Conservation (phyloP, 2,888 invertebrate genomes). For the Scaptomyza cyrtandrae region DNA sequence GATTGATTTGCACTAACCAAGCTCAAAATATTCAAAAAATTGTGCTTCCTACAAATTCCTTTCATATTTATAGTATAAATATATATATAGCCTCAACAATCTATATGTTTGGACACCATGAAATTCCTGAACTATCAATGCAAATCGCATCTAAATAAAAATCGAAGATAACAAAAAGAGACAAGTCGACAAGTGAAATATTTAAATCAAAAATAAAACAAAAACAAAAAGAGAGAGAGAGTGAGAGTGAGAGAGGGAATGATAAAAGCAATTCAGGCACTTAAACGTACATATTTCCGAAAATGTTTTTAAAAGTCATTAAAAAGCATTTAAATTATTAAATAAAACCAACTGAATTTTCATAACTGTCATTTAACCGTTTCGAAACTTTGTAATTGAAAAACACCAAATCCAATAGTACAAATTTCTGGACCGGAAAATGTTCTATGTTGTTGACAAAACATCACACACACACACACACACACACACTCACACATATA, state of each 20-base stretch:
- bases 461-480: neutral
- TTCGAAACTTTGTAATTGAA: neutral
- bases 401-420: neutral
- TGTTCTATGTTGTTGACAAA: neutral
- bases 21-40: neutral
- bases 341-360: neutral
- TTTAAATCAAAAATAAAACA: no score
- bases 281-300: no score
- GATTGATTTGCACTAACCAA: slow-evolving; percentile 14
- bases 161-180: neutral
- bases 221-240: neutral
- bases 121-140: slow-evolving; percentile 3
- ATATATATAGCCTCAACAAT: neutral
- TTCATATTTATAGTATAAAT: neutral
- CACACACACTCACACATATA: neutral
- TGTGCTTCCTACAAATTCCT: neutral
- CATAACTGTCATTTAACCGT: neutral
- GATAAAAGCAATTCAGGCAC: no score
- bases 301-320: no score
- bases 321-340: no score
- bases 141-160: neutral
- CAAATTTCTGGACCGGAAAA: neutral
- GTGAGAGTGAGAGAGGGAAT: neutral
- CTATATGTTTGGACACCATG: neutral
- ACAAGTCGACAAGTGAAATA: neutral